A percentile compares a stretch with the other conserved stretches of the same genome.
Evolutionary conservation across 2,888 invertebrate species (phyloP).

Genomic region (Platycheirus rosarum): DNA sequence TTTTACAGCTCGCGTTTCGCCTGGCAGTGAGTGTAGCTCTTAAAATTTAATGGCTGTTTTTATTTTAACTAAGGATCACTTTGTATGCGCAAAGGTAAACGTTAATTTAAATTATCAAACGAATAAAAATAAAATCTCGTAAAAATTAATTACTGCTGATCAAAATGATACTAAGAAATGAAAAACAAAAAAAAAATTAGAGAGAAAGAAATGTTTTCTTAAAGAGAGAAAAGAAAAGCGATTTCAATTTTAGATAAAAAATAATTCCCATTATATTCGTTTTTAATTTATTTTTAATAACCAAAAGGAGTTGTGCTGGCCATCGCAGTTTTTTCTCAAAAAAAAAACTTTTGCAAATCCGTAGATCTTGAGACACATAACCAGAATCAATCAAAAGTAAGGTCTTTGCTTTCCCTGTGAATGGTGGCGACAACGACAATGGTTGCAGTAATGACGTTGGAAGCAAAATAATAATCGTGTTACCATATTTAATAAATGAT

Average conservation of each 20-base stretch:
- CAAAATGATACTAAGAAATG: conserved; percentile 12
- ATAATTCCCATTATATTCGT: conserved; percentile 19
- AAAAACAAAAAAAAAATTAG: conserved; percentile 1
- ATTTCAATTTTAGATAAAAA: conserved; percentile 39
- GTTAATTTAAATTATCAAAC: conserved; percentile 40
- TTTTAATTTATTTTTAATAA: conserved; percentile 34
- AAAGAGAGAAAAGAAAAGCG: conserved; percentile 23
- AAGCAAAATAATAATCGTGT: conserved; percentile 38
- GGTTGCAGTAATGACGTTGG: conserved; percentile 31
- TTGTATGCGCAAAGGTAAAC: conserved; percentile 42
- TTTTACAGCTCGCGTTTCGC: neutral
- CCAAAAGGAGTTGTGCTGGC: conserved; percentile 1
- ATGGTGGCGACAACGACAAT: neutral
- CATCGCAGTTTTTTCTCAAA: no score
- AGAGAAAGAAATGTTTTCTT: neutral
- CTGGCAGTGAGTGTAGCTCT: neutral
- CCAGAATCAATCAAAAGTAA: conserved; percentile 14
- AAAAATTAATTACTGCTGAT: conserved; percentile 37
- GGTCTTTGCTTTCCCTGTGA: neutral
- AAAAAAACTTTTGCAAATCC: conserved; percentile 1
- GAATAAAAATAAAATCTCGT: conserved; percentile 38
- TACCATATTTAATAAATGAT: conserved; percentile 42
- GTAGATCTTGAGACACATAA: neutral
- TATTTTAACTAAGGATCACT: conserved; percentile 17
- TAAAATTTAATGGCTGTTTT: conserved; percentile 34